A percentile compares a stretch with the other conserved stretches of the same genome.
Evolutionary conservation across 1,140 invertebrate species (phyloP).

Genomic region (Drosophila nannoptera): DNA sequence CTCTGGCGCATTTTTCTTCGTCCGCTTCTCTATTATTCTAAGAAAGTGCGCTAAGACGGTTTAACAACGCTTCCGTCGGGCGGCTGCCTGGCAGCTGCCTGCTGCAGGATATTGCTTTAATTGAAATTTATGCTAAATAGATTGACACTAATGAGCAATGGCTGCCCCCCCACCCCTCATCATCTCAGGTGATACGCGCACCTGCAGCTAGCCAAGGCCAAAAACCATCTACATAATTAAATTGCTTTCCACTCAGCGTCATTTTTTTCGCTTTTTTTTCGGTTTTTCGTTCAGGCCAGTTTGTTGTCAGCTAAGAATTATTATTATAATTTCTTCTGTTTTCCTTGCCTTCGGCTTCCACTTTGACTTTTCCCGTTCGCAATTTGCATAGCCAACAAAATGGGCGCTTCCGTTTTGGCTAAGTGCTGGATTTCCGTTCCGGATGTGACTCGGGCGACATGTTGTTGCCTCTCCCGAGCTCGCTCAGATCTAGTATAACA

Average conservation of each 20-base stretch:
- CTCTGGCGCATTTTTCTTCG: not conserved
- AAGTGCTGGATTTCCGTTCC: conserved; percentile 54
- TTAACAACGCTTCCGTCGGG: conserved; percentile 27
- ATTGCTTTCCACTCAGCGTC: conserved; percentile 46
- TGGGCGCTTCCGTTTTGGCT: conserved; percentile 59
- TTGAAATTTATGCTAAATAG: conserved; percentile 78
- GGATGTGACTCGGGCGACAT: conserved; percentile 45
- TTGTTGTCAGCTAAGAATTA: conserved; percentile 58
- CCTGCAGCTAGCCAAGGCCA: conserved; percentile 16
- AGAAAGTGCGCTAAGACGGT: conserved; percentile 59
- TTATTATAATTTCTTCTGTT: conserved; percentile 52
- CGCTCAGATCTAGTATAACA: conserved; percentile 28
- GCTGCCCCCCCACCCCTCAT: conserved; percentile 35
- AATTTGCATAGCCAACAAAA: conserved; percentile 69
- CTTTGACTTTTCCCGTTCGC: conserved; percentile 35
- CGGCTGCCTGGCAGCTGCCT: conserved; percentile 12
- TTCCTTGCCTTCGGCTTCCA: conserved; percentile 3
- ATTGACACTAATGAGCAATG: conserved; percentile 76
- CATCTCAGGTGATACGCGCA: conserved; percentile 25
- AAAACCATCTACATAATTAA: conserved; percentile 50
- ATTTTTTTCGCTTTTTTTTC: conserved; percentile 9
- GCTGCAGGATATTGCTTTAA: conserved; percentile 76
- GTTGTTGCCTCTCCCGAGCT: conserved; percentile 5
- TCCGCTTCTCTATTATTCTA: conserved; percentile 42
- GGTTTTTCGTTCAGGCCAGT: not conserved